Evolutionary conservation across 2,797 vertebrate genomes (phyloP).

Genomic region (Lepilemur septentrionalis): DNA sequence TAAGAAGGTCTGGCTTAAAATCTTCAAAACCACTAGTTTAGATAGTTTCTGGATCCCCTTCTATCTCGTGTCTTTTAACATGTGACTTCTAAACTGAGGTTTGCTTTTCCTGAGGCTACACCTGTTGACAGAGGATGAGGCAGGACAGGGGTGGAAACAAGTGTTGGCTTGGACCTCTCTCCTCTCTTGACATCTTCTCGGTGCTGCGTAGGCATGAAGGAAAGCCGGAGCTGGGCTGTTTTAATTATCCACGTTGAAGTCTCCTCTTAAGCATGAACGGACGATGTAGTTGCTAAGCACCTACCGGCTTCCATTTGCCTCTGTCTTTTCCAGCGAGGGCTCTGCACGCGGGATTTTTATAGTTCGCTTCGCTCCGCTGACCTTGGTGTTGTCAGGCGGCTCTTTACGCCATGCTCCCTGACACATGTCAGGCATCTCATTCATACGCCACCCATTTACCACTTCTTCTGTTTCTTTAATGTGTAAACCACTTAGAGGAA

Average conservation of each 20-base stretch:
- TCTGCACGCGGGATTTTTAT: background rate
- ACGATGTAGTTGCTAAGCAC: background rate
- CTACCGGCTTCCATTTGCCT: background rate
- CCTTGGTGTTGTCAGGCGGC: background rate
- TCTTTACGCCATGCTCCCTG: background rate
- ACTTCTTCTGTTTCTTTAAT: background rate
- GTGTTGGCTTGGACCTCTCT: background rate
- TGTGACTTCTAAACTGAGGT: background rate
- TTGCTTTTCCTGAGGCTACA: background rate
- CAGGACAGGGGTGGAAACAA: background rate
- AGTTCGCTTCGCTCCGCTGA: background rate
- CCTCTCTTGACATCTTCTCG: background rate
- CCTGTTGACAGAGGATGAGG: background rate
- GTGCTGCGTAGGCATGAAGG: background rate
- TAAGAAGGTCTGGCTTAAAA: background rate
- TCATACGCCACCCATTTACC: background rate
- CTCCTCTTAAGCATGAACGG: background rate
- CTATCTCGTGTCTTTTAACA: background rate
- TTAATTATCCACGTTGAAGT: background rate
- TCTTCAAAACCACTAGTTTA: background rate
- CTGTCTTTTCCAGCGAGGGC: background rate
- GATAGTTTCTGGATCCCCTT: background rate
- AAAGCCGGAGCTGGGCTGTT: background rate
- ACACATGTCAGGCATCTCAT: background rate
- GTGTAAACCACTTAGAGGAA: background rate